These are phyloP conservation scores for Spilogale gracilis DNA, from an alignment of 2,113 vertebrate species.

Conservation along the genomic window DNA sequence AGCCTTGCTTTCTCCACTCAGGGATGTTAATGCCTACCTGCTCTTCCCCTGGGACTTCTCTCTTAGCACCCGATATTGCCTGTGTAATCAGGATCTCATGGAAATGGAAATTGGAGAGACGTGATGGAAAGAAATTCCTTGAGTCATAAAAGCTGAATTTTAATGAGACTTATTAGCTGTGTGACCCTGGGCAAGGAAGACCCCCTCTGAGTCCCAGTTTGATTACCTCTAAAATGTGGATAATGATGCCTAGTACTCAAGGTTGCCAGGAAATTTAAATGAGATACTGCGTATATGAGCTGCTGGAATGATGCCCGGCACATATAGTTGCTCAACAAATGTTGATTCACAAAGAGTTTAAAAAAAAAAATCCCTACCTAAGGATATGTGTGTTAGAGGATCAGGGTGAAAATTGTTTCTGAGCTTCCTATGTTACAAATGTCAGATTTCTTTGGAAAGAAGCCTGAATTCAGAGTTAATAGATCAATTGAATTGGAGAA, in stretches of 20 bases:
- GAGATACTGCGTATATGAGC: background rate
- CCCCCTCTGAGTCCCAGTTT: background rate
- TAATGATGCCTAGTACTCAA: background rate
- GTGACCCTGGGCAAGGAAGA: background rate
- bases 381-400: background rate
- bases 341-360: background rate
- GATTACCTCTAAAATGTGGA: background rate
- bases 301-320: background rate
- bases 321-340: background rate
- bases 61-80: background rate
- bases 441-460: slow-evolving; percentile 1
- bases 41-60: background rate
- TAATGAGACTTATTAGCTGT: background rate
- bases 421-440: background rate
- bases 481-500: background rate
- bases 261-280: background rate
- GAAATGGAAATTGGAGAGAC: slow-evolving; percentile 20
- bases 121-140: background rate
- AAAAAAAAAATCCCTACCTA: background rate
- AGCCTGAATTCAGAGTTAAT: background rate
- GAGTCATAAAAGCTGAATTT: slow-evolving; percentile 43
- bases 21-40: background rate
- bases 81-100: slow-evolving; percentile 6
- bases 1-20: background rate
- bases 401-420: background rate